These are phyloP conservation scores for Platichthys flesus DNA, from an alignment of 2,113 vertebrate species.

Conservation along the genomic window DNA sequence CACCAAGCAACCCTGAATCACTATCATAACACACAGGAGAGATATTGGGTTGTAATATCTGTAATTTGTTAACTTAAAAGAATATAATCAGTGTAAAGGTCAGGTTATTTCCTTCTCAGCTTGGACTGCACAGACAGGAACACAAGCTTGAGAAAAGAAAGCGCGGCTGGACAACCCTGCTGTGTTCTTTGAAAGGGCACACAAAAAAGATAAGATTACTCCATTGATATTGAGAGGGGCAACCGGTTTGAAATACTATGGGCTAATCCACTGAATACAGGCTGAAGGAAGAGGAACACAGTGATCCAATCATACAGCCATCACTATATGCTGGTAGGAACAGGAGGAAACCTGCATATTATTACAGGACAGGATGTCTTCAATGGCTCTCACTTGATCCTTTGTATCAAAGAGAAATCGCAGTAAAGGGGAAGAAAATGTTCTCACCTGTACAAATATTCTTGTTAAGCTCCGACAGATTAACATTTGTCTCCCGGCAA, in stretches of 20 bases:
- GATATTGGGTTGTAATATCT: slow-evolving; percentile 5
- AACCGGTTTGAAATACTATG: neutral
- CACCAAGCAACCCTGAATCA: neutral
- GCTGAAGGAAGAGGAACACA: neutral
- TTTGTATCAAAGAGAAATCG: neutral
- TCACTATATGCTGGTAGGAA: neutral
- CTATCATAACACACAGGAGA: neutral
- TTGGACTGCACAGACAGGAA: slow-evolving; percentile 30
- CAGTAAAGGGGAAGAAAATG: neutral
- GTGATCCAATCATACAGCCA: neutral
- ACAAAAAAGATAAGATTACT: slow-evolving; percentile 17
- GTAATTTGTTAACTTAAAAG: slow-evolving; percentile 8
- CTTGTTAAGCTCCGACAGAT: neutral
- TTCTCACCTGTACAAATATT: neutral
- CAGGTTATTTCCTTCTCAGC: slow-evolving; percentile 23
- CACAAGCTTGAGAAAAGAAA: neutral
- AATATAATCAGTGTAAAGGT: slow-evolving; percentile 7
- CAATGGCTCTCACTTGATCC: neutral
- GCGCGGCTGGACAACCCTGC: neutral
- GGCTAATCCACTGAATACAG: slow-evolving; percentile 11
- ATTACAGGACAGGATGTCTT: neutral
- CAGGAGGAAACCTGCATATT: neutral
- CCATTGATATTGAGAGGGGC: slow-evolving; percentile 15
- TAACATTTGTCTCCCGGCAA: neutral
- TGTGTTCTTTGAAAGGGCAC: slow-evolving; percentile 8